phyloP scores from a whole-genome alignment of 2,888 invertebrate species.

The Patella caerulea region DNA sequence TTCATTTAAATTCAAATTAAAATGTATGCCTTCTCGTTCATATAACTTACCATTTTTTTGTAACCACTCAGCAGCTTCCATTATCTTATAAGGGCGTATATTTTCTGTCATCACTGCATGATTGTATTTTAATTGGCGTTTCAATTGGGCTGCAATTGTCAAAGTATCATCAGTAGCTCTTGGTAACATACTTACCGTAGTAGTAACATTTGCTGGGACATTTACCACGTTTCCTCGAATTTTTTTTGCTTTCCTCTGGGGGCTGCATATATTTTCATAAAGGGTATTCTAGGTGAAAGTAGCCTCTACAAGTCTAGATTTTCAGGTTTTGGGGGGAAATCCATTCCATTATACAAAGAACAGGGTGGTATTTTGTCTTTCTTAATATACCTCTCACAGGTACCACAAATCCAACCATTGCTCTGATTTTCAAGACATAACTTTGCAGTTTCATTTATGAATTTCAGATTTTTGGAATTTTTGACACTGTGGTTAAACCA shows the following conservation, averaged over 20 bases:
- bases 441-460: not conserved
- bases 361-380: no score
- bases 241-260: not conserved
- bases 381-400: not conserved
- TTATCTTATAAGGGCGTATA: conserved; percentile 18
- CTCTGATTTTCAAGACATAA: not conserved
- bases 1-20: not conserved
- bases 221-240: conserved; percentile 11
- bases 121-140: conserved; percentile 14
- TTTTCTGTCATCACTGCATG: conserved; percentile 1
- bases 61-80: conserved; percentile 3
- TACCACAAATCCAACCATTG: not conserved
- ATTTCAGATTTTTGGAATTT: not conserved
- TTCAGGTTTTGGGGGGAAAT: no score
- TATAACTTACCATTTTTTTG: not conserved
- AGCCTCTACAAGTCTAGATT: not conserved
- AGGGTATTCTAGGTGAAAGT: not conserved
- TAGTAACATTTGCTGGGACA: conserved; percentile 4
- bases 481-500: not conserved
- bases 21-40: not conserved
- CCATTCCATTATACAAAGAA: no score
- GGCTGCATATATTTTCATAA: conserved; percentile 5
- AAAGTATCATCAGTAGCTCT: conserved; percentile 7
- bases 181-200: conserved; percentile 5
- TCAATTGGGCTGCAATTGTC: conserved; percentile 15